phyloP scores from a whole-genome alignment of 2,888 invertebrate genomes.

The Drosophila pseudotakahashii region DNA sequence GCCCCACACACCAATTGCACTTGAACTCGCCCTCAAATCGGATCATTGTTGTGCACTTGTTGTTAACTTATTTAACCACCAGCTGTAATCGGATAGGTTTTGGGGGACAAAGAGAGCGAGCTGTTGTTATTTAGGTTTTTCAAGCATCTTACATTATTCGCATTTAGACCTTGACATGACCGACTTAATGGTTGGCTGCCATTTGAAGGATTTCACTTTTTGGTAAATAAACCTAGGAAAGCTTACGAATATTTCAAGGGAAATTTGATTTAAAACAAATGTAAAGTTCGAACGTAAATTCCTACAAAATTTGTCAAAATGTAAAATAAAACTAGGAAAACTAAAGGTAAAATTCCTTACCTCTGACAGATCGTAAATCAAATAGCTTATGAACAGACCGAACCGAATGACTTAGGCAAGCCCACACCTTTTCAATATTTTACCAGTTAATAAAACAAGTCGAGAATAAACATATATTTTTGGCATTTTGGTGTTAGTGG shows the following conservation, averaged over 20 bases:
- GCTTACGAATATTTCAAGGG: not conserved
- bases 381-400: not conserved
- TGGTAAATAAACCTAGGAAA: not conserved
- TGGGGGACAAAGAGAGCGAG: not conserved
- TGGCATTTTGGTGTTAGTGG: conserved; percentile 20
- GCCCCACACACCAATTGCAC: conserved; percentile 56
- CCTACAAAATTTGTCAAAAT: not conserved
- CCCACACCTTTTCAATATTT: conserved; percentile 5
- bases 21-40: conserved; percentile 59
- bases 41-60: conserved; percentile 63
- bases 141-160: conserved; percentile 64
- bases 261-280: not conserved
- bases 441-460: conserved; percentile 15
- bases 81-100: conserved; percentile 26
- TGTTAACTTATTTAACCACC: conserved; percentile 61
- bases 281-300: not conserved
- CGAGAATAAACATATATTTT: conserved; percentile 25
- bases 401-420: not conserved
- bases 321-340: not conserved
- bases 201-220: conserved; percentile 32
- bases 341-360: not conserved
- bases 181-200: conserved; percentile 26
- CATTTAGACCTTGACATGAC: conserved; percentile 71
- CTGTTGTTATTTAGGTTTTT: conserved; percentile 31
- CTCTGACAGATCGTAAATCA: not conserved